A percentile compares a stretch with the other conserved stretches of the same genome.
phyloP scores from a whole-genome alignment of 2,888 invertebrate species.

The Epiblema foenella region DNA sequence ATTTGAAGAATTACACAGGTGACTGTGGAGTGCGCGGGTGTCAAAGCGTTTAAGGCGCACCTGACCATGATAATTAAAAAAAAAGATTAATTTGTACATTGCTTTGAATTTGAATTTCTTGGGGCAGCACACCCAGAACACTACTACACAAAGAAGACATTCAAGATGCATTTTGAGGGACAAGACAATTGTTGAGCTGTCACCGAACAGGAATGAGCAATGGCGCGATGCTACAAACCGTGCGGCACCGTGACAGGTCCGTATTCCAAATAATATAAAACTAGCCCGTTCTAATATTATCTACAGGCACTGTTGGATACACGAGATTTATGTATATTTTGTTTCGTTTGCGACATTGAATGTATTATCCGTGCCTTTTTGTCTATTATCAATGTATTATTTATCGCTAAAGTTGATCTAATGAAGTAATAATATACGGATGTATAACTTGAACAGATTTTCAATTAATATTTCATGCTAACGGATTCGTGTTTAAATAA shows the following conservation, averaged over 20 bases:
- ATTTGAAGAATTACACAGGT: conserved; percentile 16
- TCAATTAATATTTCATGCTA: conserved; percentile 21
- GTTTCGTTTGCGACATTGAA: no score
- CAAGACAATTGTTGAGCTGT: conserved; percentile 39
- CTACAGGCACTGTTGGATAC: neutral
- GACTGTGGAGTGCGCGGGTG: conserved; percentile 19
- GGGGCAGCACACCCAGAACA: conserved; percentile 23
- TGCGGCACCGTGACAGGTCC: conserved; percentile 20
- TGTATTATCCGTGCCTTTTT: no score
- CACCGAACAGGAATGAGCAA: conserved; percentile 34
- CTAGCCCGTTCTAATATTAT: conserved; percentile 26
- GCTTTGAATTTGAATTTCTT: conserved; percentile 26
- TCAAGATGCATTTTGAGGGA: conserved; percentile 32
- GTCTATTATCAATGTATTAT: no score
- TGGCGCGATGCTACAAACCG: conserved; percentile 33
- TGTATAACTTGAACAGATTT: neutral
- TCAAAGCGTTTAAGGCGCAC: conserved; percentile 18
- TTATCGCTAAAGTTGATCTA: no score
- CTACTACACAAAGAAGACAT: conserved; percentile 25
- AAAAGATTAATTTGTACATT: conserved; percentile 30
- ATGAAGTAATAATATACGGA: neutral
- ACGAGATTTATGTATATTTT: neutral
- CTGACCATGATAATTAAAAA: conserved; percentile 35
- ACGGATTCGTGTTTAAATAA: conserved; percentile 24
- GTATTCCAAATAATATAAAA: conserved; percentile 35